Evolutionary conservation across 1,140 invertebrate species (phyloP), one percentile per base, ranked within the genome.

Genomic region (Ceratitis capitata): DNA sequence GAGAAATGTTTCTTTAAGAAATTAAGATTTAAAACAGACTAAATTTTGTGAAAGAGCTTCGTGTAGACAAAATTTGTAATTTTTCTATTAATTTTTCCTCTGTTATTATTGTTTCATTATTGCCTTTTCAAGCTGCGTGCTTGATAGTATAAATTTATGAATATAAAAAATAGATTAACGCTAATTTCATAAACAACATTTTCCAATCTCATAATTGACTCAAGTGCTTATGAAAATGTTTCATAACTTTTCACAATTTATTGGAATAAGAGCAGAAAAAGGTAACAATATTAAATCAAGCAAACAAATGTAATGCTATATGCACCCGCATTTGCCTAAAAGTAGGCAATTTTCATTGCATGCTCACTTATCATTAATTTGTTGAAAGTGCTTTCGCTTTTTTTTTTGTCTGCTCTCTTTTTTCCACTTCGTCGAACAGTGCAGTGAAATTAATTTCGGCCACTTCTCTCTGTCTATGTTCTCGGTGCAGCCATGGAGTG

Each of bases 291-390:
- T 69, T 35, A n/a, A n/a, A n/a, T 69, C 4, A 5, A 29, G n/a
- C 23, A 56, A 56, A 56, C n/a, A 61, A 61, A 5, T 42, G n/a
- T 42, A 9, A 14, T 64, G 58, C 58, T 29, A 69, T 19, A 69
- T 12, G n/a, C 64, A 42, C 14, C 16, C 5, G 19, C 29, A 39
- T n/a, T 19, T 19, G 14, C 19, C 39, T 78, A 45, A 78, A 47
- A 78, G 19, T 78, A 47, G 39, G 69, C 35, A 78, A 78, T 78
- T 78, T 78, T 78, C 23, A 78, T 78, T 78, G 69, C 69, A 78
- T 78, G 69, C 42, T 78, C 39, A 78, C 39, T 78, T 78, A 78
- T 23, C 69, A 47, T 78, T 78, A 78, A 78, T 78, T 78, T 42
- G 69, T 26, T 78, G 42, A 45, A 78, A 78, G 69, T 78, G 69